Conservation (phyloP, 2,113 vertebrate genomes). For the Suricata suricatta region DNA sequence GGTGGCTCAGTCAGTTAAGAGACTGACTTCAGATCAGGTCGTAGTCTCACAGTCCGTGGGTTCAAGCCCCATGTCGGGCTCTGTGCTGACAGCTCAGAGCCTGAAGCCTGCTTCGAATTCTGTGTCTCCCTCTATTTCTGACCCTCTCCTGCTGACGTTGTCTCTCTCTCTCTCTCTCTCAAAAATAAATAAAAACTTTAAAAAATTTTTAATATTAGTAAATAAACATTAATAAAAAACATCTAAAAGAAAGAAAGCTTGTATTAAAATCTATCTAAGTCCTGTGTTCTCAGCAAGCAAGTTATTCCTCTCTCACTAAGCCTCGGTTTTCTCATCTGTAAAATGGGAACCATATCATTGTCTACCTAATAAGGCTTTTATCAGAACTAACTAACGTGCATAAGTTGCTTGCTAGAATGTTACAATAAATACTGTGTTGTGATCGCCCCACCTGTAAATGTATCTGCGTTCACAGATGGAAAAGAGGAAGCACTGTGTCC, state of each 20-base stretch:
- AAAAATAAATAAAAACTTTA: too few species aligned
- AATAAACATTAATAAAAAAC: too few species aligned
- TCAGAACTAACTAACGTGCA: not conserved
- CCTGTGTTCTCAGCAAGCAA: not conserved
- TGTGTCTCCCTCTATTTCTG: too few species aligned
- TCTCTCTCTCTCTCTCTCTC: too few species aligned
- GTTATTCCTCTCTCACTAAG: conserved; percentile 8
- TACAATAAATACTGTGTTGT: not conserved
- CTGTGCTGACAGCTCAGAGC: too few species aligned
- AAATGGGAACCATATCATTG: not conserved
- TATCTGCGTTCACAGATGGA: not conserved
- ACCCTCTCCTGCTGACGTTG: too few species aligned
- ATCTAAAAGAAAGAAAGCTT: not conserved
- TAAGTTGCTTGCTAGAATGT: not conserved
- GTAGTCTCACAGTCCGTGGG: too few species aligned
- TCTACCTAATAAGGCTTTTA: not conserved
- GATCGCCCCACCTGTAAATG: not conserved
- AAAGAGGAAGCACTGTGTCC: not conserved
- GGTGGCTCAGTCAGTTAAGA: too few species aligned
- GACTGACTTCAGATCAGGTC: too few species aligned
- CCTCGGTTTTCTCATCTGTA: not conserved
- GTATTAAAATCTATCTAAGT: not conserved
- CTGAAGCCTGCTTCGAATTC: too few species aligned
- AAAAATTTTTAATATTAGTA: too few species aligned
- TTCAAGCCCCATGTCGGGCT: too few species aligned